Evolutionary conservation across 1,140 invertebrate genomes (phyloP), one percentile per base, ranked within the genome.

Genomic region (Frieseomelitta varia): DNA sequence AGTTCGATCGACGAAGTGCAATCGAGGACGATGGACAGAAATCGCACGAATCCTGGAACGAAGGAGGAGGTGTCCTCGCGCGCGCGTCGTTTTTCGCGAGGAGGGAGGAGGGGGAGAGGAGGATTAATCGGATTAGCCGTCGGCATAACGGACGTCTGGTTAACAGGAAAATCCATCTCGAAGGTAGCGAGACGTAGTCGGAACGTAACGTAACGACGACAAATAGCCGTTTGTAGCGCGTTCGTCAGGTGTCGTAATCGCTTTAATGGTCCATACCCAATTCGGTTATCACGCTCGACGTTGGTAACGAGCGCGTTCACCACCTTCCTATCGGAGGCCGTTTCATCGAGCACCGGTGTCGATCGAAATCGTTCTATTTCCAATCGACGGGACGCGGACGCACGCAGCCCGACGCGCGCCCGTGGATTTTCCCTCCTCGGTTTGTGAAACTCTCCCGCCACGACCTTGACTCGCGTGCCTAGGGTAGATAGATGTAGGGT

Each of bases 181-280:
- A 83, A 81, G 74, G 73, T 58, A 87, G 24, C 77, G 81, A 89
- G 85, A 83, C 79, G 65, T 47, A 47, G 71, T 85, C 61, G 73
- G 84, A 74, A 82, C 79, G 39, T 47, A 47, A 17, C 14, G 86
- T 87, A 82, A 87, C 79, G 72, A 82, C 87, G 87, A 88, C 83
- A 85, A 89, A 88, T 86, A 87, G 84, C 84, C 87, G 81, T 88
- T 85, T 67, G 84, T 75, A 58, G 84, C 84, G 88, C 87, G 84
- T 88, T 87, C 86, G 69, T 85, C 87, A 82, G 83, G 72, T 85
- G 87, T 83, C 77, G 84, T 88, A 88, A 89, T 88, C 88, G 88
- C 79, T 88, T 88, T 89, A 89, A 89, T 86, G 87, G 85, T 84
- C 84, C 88, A 63, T 89, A 76, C 84, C 81, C 86, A 85, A 89